Evolutionary conservation across 2,113 vertebrate species (phyloP), one percentile per base, ranked within the genome.

Genomic region (Notarius lentiginosus): DNA sequence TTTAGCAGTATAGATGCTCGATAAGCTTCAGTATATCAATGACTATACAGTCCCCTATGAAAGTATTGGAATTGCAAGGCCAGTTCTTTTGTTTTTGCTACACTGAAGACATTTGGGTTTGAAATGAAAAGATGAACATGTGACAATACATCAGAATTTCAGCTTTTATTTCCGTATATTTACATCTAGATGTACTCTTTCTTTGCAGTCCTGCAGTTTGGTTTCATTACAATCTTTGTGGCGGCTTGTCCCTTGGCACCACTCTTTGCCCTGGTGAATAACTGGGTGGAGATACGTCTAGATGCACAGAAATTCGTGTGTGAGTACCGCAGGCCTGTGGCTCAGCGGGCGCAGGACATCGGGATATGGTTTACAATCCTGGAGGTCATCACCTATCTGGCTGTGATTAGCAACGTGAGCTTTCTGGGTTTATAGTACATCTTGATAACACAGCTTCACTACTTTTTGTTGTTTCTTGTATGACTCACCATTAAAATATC

Each of bases 211-310:
- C 94, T 96, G 34, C 95, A 96, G 93, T 96, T 95, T 88, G 95
- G 95, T 1, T 96, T 97, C 92, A 95, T 96, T 87, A 95, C 95
- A 80, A 95, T 96, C 86, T 96, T 96, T 17, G 94, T 95, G 88
- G 95, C 92, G 0, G 95, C 95, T 1, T 96, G 96, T 89, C 96
- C 94, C 0, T 92, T 94, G 83, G 94, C 94, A 0, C 95, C 95
- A 0, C 91, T 95, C 56, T 95, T 96, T 3, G 94, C 95, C 0
- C 91, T 96, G 77, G 93, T 96, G 63, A 96, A 94, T 88, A 95
- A 95, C 93, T 95, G 95, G 95, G 93, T 94, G 53, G 95, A 97
- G 88, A 93, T 95, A 27, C 92, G 91, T 2, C 93, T 94, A 88
- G 94, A 96, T 0, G 93, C 95, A 30, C 95, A 96, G 91, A 96